phyloP scores from a whole-genome alignment of 2,113 vertebrate genomes.

The Pionites leucogaster region DNA sequence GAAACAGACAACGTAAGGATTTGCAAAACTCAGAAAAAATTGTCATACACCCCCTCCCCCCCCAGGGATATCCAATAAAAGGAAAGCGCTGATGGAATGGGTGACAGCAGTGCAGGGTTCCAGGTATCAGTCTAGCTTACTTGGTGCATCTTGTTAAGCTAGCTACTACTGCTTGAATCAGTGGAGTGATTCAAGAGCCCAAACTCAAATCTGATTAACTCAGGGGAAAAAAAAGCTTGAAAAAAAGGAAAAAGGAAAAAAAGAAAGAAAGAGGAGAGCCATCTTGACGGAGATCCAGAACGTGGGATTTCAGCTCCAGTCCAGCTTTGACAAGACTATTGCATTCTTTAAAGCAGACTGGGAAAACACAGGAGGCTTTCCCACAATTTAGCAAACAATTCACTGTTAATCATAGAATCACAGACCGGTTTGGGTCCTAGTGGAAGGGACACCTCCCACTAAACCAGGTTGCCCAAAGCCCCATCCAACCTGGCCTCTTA shows the following conservation, averaged over 20 bases:
- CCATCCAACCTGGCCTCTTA: background rate
- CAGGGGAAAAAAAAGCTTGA: background rate
- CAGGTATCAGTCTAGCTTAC: background rate
- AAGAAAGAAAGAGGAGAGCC: background rate
- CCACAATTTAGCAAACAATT: background rate
- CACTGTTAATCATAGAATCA: background rate
- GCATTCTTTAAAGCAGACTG: background rate
- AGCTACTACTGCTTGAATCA: conserved; percentile 71
- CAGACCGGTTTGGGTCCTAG: background rate
- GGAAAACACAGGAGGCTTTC: background rate
- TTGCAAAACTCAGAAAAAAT: conserved; percentile 13
- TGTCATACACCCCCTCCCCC: background rate
- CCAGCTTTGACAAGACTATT: background rate
- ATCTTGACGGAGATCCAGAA: conserved; percentile 80
- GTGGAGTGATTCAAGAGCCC: conserved; percentile 73
- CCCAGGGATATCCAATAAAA: background rate
- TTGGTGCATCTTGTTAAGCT: background rate
- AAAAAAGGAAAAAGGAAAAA: background rate
- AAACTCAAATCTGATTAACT: conserved; percentile 54
- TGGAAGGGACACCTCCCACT: background rate
- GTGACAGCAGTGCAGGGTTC: conserved; percentile 28
- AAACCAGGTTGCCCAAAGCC: background rate
- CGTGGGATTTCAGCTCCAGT: background rate
- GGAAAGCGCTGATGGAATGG: conserved; percentile 54
- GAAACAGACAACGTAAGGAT: background rate